A percentile compares a stretch with the other conserved stretches of the same genome.
Evolutionary conservation across 2,797 vertebrate genomes (phyloP).

Genomic region (Anabacerthia variegaticeps): DNA sequence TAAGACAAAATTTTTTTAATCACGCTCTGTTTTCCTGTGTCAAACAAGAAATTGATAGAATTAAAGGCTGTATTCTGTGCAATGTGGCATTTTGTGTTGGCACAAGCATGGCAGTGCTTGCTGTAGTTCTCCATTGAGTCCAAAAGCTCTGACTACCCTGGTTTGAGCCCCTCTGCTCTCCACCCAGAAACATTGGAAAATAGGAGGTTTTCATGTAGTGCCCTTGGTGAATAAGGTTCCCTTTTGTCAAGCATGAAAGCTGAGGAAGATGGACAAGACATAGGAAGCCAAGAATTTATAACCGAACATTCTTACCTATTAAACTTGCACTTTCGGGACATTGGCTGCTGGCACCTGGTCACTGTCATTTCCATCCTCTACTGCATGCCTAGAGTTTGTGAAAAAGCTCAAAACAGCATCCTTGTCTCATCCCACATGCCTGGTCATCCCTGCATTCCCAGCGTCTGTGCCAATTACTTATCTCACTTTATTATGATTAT

Average conservation of each 20-base stretch:
- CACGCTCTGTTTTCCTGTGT: slow-evolving; percentile 56
- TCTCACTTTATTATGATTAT: neutral
- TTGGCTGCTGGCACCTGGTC: neutral
- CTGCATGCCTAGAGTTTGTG: neutral
- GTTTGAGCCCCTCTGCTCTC: neutral
- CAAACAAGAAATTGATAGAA: slow-evolving; percentile 61
- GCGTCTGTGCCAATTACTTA: fast-evolving
- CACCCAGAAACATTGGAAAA: neutral
- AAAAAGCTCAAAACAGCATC: neutral
- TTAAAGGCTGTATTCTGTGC: slow-evolving; percentile 48
- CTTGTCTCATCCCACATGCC: neutral
- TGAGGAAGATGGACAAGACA: neutral
- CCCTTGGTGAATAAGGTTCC: neutral
- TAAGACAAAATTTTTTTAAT: slow-evolving; percentile 70
- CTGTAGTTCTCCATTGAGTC: neutral
- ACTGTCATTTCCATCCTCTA: neutral
- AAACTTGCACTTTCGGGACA: neutral
- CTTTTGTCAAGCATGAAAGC: neutral
- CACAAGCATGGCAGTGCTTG: neutral
- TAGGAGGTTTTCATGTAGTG: neutral
- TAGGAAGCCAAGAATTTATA: neutral
- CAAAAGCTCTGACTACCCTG: neutral
- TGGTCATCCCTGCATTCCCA: neutral
- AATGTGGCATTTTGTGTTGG: slow-evolving; percentile 42
- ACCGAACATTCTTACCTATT: neutral